Evolutionary conservation across 1,140 invertebrate species (phyloP).

Genomic region (Drosophila rufa): DNA sequence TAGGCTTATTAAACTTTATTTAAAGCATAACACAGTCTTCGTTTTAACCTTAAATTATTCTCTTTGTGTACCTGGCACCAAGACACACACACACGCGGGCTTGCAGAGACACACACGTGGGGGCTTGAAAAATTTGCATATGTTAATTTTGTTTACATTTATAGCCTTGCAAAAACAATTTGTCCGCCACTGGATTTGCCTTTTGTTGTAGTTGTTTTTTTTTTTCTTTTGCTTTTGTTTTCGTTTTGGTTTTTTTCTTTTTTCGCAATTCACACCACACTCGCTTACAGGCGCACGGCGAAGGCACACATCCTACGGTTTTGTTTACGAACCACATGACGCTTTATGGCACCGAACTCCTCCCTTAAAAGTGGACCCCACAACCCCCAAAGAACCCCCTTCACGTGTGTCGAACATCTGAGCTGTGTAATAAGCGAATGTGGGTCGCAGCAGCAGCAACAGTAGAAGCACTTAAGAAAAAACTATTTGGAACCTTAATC

Average conservation of each 20-base stretch:
- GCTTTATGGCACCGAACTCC: slow-evolving; percentile 53
- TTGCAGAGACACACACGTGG: slow-evolving; percentile 39
- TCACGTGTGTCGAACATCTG: slow-evolving; percentile 46
- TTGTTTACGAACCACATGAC: slow-evolving; percentile 70
- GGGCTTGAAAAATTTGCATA: slow-evolving; percentile 75
- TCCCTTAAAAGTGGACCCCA: not conserved
- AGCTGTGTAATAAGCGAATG: slow-evolving; percentile 61
- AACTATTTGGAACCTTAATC: not conserved
- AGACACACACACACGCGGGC: not conserved
- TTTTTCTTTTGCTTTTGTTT: slow-evolving; percentile 3
- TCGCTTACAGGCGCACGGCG: slow-evolving; percentile 10
- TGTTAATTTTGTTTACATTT: slow-evolving; percentile 83
- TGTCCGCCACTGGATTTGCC: slow-evolving; percentile 55
- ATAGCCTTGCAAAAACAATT: slow-evolving; percentile 81
- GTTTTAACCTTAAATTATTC: not conserved
- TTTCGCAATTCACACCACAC: slow-evolving; percentile 72
- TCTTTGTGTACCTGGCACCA: slow-evolving; percentile 1
- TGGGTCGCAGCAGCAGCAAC: slow-evolving; percentile 41
- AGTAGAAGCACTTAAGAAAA: slow-evolving; percentile 17
- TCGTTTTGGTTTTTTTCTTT: slow-evolving; percentile 7
- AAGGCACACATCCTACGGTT: slow-evolving; percentile 39
- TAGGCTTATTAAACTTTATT: no score
- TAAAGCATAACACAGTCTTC: not conserved
- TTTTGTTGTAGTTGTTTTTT: slow-evolving; percentile 22
- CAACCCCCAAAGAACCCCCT: not conserved